Percentiles rank a stretch among this genome's conserved stretches.
These are phyloP conservation scores for Teleopsis dalmanni DNA, from an alignment of 1,140 invertebrate genomes.

Conservation along the genomic window DNA sequence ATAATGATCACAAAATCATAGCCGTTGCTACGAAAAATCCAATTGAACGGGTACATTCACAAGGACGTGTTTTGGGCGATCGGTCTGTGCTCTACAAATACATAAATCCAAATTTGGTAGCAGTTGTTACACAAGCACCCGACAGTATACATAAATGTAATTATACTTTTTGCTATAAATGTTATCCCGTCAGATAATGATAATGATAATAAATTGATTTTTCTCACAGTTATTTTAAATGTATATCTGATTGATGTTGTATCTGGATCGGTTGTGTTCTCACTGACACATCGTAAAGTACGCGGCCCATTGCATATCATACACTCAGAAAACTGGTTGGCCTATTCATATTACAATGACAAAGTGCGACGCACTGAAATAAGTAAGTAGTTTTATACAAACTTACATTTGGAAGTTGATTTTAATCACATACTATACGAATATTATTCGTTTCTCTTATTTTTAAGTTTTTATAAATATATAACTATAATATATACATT, in stretches of 20 bases:
- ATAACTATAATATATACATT: too few species aligned
- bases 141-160: constrained; percentile 70
- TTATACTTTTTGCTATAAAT: constrained; percentile 8
- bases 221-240: constrained; percentile 48
- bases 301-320: constrained; percentile 79
- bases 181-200: neutral
- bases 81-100: constrained; percentile 97
- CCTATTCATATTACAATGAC: constrained; percentile 92
- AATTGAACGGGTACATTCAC: constrained; percentile 87
- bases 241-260: constrained; percentile 87
- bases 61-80: constrained; percentile 90
- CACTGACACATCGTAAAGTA: constrained; percentile 69
- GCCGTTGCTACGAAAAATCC: constrained; percentile 62
- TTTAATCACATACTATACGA: too few species aligned
- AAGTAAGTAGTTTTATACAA: constrained; percentile 35
- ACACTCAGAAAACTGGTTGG: constrained; percentile 95
- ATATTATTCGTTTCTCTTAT: too few species aligned
- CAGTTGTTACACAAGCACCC: constrained; percentile 70
- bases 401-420: too few species aligned
- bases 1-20: constrained; percentile 56
- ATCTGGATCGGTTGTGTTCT: constrained; percentile 69
- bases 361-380: constrained; percentile 88
- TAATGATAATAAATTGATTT: neutral
- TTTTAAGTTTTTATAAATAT: too few species aligned
- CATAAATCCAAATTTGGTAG: constrained; percentile 93